Evolutionary conservation across 2,113 vertebrate genomes (phyloP), one percentile per base, ranked within the genome.

Genomic region (Terrapene triunguis): DNA sequence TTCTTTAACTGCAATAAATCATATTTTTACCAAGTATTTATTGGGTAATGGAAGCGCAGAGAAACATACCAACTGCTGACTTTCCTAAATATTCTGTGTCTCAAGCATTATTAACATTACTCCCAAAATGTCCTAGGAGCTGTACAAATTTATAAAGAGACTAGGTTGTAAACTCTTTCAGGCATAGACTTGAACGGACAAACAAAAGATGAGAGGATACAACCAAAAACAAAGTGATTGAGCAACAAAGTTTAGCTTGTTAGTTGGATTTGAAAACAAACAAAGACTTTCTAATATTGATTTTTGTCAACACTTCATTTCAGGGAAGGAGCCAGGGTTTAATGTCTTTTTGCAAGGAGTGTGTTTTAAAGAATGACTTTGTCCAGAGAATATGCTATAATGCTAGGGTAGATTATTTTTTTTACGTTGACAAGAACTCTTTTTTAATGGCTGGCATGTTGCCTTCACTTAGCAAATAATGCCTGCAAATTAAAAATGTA

Each of bases 401-500:
- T 82, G 44, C 4, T 0, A 5, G 38, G 54, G 19, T 69, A 69
- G 29, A 12, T 3, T 35, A n/a, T 17, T 65, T 32, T 89, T 90
- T 82, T 2, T 1, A 48, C 79, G 50, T 3, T 47, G 51, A 10
- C 44, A 24, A 25, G 84, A 38, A 32, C 29, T 84, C 21, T 22
- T 54, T 80, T 47, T 11, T 51, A 76, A 21, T 32, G 25, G 72
- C 19, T 93, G 87, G 24, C 57, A 24, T 19, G 2, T 38, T 89
- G 54, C 42, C 35, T 89, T 93, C 59, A 44, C 74, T 92, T 83
- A 87, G 35, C 16, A 83, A 95, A 82, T 80, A 65, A 85, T 72
- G 54, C 27, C 65, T 82, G 48, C 38, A 74, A 84, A 96, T 97
- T 95, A 94, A 96, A 96, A 85, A 88, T 95, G 2, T 78, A 91